Evolutionary conservation across 23 tunicate species (phyloP).

Genomic region (Trididemnum nubilum): DNA sequence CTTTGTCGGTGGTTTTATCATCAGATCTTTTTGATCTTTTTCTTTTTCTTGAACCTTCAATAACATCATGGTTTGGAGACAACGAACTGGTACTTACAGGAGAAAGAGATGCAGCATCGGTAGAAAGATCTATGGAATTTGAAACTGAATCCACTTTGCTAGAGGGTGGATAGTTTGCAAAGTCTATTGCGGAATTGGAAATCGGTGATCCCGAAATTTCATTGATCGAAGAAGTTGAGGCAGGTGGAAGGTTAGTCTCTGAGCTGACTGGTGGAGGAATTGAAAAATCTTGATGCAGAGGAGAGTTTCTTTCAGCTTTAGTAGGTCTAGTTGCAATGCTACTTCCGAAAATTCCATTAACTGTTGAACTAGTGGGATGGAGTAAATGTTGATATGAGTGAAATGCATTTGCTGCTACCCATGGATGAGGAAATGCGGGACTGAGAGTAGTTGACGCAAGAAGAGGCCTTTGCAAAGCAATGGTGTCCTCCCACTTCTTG

Average conservation of each 20-base stretch:
- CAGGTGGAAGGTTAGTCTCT: not conserved
- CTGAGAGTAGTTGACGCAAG: not conserved
- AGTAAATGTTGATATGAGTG: not conserved
- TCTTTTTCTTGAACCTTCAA: not conserved
- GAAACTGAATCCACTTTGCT: not conserved
- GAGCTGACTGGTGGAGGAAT: not conserved
- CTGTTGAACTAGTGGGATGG: not conserved
- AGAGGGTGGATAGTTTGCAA: not conserved
- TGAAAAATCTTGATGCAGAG: not conserved
- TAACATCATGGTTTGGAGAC: not conserved
- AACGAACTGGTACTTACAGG: not conserved
- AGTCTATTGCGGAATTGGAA: not conserved
- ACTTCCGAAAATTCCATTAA: not conserved
- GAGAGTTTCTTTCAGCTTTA: no score
- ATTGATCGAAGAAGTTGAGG: conserved; percentile 2
- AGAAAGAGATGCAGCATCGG: not conserved
- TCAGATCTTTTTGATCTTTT: conserved; percentile 21
- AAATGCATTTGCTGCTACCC: not conserved
- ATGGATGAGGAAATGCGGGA: not conserved
- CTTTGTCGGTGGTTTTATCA: conserved; percentile 7
- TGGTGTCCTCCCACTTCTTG: conserved; percentile 12
- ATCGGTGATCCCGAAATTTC: not conserved
- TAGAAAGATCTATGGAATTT: not conserved
- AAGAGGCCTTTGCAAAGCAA: not conserved
- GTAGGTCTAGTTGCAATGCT: not conserved